Evolutionary conservation across 2,888 invertebrate genomes (phyloP).

Genomic region (Stenchaetothrips biformis): DNA sequence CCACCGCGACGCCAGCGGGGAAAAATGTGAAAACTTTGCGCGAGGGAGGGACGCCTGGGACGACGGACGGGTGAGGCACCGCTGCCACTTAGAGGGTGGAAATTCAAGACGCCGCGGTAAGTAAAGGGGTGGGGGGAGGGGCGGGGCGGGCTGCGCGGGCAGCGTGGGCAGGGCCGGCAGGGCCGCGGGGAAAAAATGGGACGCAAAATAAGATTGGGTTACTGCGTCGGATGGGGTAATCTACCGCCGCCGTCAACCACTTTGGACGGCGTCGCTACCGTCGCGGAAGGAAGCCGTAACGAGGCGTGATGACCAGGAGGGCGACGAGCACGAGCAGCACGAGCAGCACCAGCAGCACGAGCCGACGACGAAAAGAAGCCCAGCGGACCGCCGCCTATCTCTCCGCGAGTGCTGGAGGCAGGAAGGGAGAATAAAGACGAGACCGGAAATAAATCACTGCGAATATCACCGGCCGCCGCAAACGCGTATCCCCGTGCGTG

Average conservation of each 20-base stretch:
- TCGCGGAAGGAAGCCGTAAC: not conserved
- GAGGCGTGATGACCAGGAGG: not conserved
- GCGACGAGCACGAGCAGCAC: not conserved
- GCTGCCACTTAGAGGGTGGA: slow-evolving; percentile 8
- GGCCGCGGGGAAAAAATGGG: not conserved
- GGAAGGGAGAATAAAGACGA: not conserved
- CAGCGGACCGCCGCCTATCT: too few species aligned
- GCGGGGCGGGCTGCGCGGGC: not conserved
- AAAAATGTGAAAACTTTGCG: slow-evolving; percentile 25
- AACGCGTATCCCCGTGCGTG: too few species aligned
- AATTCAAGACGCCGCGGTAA: slow-evolving; percentile 9
- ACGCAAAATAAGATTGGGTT: not conserved
- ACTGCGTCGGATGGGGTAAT: not conserved
- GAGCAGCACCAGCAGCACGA: too few species aligned
- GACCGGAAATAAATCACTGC: slow-evolving; percentile 14
- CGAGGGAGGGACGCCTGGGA: not conserved
- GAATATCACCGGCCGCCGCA: not conserved
- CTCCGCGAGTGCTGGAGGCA: too few species aligned
- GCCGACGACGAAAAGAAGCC: too few species aligned
- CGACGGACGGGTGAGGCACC: not conserved
- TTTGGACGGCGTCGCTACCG: not conserved
- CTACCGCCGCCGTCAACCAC: not conserved
- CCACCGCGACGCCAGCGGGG: not conserved
- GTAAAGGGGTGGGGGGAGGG: not conserved
- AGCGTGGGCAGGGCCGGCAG: not conserved